Conservation (phyloP, 2,113 vertebrate species). For the Heteronetta atricapilla region DNA sequence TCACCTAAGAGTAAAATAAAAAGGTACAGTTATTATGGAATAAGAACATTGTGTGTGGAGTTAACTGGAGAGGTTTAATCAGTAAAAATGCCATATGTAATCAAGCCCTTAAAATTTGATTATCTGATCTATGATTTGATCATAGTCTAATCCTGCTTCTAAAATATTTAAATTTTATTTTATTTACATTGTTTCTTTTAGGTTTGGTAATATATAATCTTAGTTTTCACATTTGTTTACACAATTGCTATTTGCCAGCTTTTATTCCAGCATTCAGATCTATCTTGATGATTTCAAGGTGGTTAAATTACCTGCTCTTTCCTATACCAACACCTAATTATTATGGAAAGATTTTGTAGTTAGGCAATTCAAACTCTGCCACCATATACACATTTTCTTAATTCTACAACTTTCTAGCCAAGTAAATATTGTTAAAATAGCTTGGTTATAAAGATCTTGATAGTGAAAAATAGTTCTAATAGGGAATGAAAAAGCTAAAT, state of each 20-base stretch:
- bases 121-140: not conserved
- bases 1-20: not conserved
- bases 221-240: not conserved
- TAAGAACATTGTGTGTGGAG: not conserved
- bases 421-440: not conserved
- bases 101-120: not conserved
- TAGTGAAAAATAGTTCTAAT: not conserved
- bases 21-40: not conserved
- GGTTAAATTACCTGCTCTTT: not conserved
- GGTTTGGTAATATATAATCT: rapidly evolving
- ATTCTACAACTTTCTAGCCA: not conserved
- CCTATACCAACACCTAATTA: not conserved
- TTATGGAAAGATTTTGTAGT: not conserved
- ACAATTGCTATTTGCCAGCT: not conserved
- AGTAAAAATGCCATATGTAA: not conserved
- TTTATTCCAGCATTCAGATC: not conserved
- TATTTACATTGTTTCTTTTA: not conserved
- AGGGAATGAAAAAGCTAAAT: not conserved
- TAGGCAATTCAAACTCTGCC: not conserved
- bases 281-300: not conserved
- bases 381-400: not conserved
- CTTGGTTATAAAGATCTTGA: not conserved
- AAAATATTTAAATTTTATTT: not conserved
- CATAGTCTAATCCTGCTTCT: not conserved
- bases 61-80: not conserved